phyloP scores from a whole-genome alignment of 2,888 invertebrate genomes.

The Cremastobaeus sp. region DNA sequence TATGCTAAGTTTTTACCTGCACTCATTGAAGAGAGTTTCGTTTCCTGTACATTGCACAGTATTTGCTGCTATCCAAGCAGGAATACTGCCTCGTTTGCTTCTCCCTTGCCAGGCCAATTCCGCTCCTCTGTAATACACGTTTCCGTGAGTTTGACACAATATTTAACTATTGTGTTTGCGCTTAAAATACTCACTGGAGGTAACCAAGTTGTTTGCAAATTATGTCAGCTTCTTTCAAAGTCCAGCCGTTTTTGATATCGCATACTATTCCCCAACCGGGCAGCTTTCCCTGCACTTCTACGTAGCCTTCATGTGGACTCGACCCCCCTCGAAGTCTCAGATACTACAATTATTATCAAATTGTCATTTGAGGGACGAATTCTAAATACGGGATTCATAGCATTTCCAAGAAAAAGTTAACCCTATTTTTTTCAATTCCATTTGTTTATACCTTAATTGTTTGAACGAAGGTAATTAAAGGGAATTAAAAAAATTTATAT shows the following conservation, averaged over 20 bases:
- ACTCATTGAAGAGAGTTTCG: conserved; percentile 77
- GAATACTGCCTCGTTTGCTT: conserved; percentile 66
- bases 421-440: too few species aligned
- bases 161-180: neutral
- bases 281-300: conserved; percentile 76
- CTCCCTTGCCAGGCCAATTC: conserved; percentile 79
- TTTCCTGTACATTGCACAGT: conserved; percentile 76
- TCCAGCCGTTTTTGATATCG: conserved; percentile 78
- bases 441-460: too few species aligned
- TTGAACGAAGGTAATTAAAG: too few species aligned
- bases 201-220: conserved; percentile 80
- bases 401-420: too few species aligned
- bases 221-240: conserved; percentile 79
- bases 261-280: conserved; percentile 80
- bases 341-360: conserved; percentile 66
- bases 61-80: conserved; percentile 75
- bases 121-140: conserved; percentile 77
- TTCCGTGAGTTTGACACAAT: neutral
- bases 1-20: conserved; percentile 68
- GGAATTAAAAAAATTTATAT: too few species aligned
- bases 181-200: conserved; percentile 71
- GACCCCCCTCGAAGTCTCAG: conserved; percentile 78
- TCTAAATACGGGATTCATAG: too few species aligned
- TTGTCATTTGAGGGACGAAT: neutral
- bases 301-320: conserved; percentile 77